A percentile compares a stretch with the other conserved stretches of the same genome.
Evolutionary conservation across 2,888 invertebrate genomes (phyloP).

Genomic region (Hololepta plana): DNA sequence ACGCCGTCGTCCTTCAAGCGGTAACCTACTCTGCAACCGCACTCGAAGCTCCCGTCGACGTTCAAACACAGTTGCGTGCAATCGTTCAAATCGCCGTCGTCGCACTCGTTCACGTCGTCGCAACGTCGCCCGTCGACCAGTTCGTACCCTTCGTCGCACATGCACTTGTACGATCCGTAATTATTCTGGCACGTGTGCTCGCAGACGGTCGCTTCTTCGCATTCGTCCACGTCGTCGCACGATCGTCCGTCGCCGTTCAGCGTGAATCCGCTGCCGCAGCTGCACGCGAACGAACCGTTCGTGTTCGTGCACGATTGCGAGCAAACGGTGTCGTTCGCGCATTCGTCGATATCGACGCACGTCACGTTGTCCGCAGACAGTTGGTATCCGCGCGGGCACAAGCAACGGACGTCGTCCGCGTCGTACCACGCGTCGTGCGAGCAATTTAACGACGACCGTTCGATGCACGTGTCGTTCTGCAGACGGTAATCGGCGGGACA

Average conservation of each 20-base stretch:
- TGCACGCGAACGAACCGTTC: constrained; percentile 31
- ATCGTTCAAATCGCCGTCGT: constrained; percentile 19
- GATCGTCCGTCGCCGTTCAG: constrained; percentile 16
- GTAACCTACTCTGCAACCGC: constrained; percentile 30
- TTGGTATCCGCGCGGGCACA: constrained; percentile 18
- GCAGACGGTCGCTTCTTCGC: constrained; percentile 18
- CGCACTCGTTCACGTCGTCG: constrained; percentile 23
- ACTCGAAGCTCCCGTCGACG: constrained; percentile 29
- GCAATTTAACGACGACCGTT: constrained; percentile 28
- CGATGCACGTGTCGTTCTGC: constrained; percentile 21
- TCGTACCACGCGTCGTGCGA: too few species aligned
- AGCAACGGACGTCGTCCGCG: too few species aligned
- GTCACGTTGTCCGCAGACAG: too few species aligned
- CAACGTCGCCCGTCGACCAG: constrained; percentile 17
- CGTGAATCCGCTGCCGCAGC: constrained; percentile 28
- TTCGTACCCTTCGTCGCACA: constrained; percentile 21
- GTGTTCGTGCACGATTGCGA: constrained; percentile 33
- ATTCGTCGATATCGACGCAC: constrained; percentile 30
- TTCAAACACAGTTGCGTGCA: constrained; percentile 39
- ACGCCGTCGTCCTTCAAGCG: constrained; percentile 15
- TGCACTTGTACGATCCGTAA: constrained; percentile 17
- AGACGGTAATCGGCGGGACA: constrained; percentile 38
- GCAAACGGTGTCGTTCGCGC: constrained; percentile 27
- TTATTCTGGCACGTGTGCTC: constrained; percentile 18
- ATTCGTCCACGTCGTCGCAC: constrained; percentile 17